Conservation (phyloP, 2,797 vertebrate genomes). For the Muscicapa comitata region DNA sequence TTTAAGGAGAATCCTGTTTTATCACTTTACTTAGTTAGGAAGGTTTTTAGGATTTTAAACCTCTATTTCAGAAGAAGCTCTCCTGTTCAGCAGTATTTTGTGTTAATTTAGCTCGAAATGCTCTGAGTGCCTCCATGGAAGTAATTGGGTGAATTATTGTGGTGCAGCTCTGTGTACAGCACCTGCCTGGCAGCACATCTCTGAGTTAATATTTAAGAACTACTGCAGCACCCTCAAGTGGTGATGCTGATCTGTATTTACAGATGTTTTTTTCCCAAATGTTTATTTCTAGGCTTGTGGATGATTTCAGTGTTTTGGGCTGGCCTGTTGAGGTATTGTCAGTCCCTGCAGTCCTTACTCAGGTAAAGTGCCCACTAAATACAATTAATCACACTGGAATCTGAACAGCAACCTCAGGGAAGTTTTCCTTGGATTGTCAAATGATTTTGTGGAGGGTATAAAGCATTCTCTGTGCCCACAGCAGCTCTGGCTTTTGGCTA, state of each 20-base stretch:
- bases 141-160: slow-evolving; percentile 34
- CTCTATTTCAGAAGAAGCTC: neutral
- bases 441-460: neutral
- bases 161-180: neutral
- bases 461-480: neutral
- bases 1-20: neutral
- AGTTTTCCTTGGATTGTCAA: neutral
- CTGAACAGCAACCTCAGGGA: neutral
- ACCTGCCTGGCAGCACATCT: slow-evolving; percentile 15
- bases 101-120: neutral
- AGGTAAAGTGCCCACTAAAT: neutral
- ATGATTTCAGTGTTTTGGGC: neutral
- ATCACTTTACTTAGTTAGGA: neutral
- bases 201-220: slow-evolving; percentile 31
- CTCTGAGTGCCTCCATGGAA: neutral
- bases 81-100: slow-evolving; percentile 3
- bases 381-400: neutral
- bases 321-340: neutral
- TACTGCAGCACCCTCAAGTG: slow-evolving; percentile 74
- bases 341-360: neutral
- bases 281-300: neutral
- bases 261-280: neutral
- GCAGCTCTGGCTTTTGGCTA: neutral
- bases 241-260: slow-evolving; percentile 15
- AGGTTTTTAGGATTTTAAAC: neutral